These are phyloP conservation scores for Trachemys scripta DNA, from an alignment of 2,113 vertebrate species.

Conservation along the genomic window DNA sequence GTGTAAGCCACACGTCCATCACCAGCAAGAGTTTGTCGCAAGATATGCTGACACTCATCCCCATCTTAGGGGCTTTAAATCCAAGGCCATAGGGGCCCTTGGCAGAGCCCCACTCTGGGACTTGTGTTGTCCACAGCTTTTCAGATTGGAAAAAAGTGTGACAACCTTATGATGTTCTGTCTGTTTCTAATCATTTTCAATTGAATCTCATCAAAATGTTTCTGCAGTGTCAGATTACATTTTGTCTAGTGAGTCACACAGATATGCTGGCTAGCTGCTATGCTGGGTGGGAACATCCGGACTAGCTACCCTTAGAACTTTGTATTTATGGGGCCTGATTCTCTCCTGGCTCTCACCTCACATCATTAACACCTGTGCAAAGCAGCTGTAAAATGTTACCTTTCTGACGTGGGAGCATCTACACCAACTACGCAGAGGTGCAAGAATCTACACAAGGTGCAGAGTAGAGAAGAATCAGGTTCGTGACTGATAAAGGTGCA, in stretches of 20 bases:
- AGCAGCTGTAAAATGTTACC: not conserved
- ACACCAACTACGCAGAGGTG: not conserved
- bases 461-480: not conserved
- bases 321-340: not conserved
- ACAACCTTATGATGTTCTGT: not conserved
- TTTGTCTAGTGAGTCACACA: not conserved
- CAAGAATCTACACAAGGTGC: rapidly evolving
- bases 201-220: not conserved
- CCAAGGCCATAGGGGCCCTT: rapidly evolving
- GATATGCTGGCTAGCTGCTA: not conserved
- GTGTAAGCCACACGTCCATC: not conserved
- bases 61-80: not conserved
- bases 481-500: no score
- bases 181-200: not conserved
- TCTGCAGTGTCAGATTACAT: not conserved
- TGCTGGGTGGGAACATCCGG: not conserved
- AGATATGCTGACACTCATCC: not conserved
- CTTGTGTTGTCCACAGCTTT: not conserved
- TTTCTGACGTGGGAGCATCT: not conserved
- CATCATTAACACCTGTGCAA: not conserved
- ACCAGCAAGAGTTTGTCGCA: not conserved
- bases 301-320: not conserved
- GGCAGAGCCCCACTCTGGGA: not conserved
- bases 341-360: not conserved
- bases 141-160: not conserved